Percentiles rank a stretch among this genome's conserved stretches.
Evolutionary conservation across 2,888 invertebrate genomes (phyloP).

Genomic region (Tetanocera ferruginea): DNA sequence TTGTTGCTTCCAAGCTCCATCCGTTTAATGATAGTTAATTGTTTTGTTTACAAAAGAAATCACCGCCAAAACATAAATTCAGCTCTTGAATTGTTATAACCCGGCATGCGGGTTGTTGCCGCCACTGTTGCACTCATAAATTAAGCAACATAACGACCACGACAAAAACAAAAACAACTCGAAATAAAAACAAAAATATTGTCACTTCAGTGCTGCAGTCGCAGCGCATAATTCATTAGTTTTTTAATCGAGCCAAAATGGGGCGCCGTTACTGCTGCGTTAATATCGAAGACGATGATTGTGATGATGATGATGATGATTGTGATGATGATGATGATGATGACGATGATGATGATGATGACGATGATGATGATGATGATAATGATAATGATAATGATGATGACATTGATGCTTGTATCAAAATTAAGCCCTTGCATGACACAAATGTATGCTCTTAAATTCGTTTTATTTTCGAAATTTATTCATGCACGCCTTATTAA

Average conservation of each 20-base stretch:
- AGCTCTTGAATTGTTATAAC: neutral
- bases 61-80: conserved; percentile 15
- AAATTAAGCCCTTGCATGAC: too few relatives aligned
- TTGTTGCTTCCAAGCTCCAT: too few relatives aligned
- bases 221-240: conserved; percentile 14
- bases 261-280: neutral
- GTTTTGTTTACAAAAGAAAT: conserved; percentile 25
- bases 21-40: conserved; percentile 9
- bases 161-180: neutral
- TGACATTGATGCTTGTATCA: too few relatives aligned
- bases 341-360: too few relatives aligned
- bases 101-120: neutral
- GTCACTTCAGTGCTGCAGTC: conserved; percentile 1
- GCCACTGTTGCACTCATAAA: conserved; percentile 5
- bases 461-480: too few relatives aligned
- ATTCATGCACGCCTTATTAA: too few relatives aligned
- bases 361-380: too few relatives aligned
- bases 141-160: neutral
- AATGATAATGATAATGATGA: too few relatives aligned
- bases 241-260: neutral
- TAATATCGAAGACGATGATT: too few relatives aligned
- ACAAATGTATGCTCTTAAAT: too few relatives aligned
- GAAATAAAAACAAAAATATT: conserved; percentile 1
- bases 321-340: too few relatives aligned
- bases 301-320: too few relatives aligned